Percentiles rank a stretch among this genome's conserved stretches.
phyloP scores from a whole-genome alignment of 2,113 vertebrate species.

The Calyptomena viridis region DNA sequence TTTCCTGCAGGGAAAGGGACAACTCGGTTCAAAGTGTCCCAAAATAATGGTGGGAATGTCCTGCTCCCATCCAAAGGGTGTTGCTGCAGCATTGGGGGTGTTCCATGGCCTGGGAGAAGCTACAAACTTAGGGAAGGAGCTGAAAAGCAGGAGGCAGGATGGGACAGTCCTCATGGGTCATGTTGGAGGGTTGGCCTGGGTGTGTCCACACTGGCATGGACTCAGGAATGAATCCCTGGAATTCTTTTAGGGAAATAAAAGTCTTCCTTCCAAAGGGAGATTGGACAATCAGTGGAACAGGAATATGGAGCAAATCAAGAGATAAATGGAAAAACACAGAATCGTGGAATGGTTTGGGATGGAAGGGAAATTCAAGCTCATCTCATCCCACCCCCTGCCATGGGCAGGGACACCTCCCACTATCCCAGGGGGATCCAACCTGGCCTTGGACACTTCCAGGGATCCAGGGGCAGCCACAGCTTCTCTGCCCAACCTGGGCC shows the following conservation, averaged over 20 bases:
- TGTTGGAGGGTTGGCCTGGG: background rate
- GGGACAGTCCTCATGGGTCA: background rate
- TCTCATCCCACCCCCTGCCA: no score
- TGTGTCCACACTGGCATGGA: background rate
- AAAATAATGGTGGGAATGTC: background rate
- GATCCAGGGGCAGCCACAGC: no score
- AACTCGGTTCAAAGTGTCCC: background rate
- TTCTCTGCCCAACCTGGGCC: no score
- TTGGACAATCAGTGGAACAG: background rate
- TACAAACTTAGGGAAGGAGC: background rate
- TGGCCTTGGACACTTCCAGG: no score
- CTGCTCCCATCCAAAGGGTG: background rate
- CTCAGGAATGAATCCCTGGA: background rate
- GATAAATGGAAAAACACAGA: background rate
- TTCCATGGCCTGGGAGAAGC: background rate
- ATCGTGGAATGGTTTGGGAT: no score
- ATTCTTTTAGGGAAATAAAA: background rate
- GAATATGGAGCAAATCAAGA: background rate
- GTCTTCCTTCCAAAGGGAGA: background rate
- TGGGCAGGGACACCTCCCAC: no score
- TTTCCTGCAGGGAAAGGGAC: background rate
- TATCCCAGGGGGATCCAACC: no score
- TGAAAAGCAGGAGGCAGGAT: background rate
- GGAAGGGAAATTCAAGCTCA: no score
- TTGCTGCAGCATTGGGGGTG: background rate